Base-by-base conservation (phyloP, 2,888 invertebrate genomes). In the Caenorhabditis uteleia region DNA sequence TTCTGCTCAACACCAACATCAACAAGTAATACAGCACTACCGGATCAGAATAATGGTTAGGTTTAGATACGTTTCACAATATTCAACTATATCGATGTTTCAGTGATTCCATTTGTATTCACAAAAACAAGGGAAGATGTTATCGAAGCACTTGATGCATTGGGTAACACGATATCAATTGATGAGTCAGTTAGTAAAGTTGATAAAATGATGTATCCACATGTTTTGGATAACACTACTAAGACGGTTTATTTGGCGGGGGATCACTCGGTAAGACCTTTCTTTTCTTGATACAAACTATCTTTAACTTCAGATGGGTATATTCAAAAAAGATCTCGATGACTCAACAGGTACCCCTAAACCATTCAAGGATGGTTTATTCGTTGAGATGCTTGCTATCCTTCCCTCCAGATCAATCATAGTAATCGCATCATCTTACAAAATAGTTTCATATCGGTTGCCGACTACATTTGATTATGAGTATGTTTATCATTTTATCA, bases 401-500 rank as follows among this genome's bases (percentile, higher is more conserved):
- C 50, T 68, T 48, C 59, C 76, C 1, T 61, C 61, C 0, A 46
- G 70, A 53, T 70, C 78, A 0, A 48, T 70, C 1, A 55, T 81
- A n/a, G 29, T 80, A 26, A 50, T 82, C 10, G 75, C 79, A 18
- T 70, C 75, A 1, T 58, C 77, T 6, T 81, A 80, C 51, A 68
- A 74, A 43, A 74, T 81, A 6, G 58, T 70, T 1, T 69, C 77
- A 8, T 80, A 78, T 61, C 75, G 81, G 7, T 33, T 79, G 16
- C 77, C 81, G 5, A 75, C 75, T 31, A 75, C 78, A 3, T 77
- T 82, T 60, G 76, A 80, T 46, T 75, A 73, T 55, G 60, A 72
- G 79, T 80, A 44, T 46, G 74, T 56, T 8, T 14, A n/a, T 31
- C 18, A 21, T n/a, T 44, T n/a, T 23, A 10, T 23, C 7, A 10